Evolutionary conservation across 2,888 invertebrate genomes (phyloP), one percentile per base, ranked within the genome.

Genomic region (Itoplectis maculator): DNA sequence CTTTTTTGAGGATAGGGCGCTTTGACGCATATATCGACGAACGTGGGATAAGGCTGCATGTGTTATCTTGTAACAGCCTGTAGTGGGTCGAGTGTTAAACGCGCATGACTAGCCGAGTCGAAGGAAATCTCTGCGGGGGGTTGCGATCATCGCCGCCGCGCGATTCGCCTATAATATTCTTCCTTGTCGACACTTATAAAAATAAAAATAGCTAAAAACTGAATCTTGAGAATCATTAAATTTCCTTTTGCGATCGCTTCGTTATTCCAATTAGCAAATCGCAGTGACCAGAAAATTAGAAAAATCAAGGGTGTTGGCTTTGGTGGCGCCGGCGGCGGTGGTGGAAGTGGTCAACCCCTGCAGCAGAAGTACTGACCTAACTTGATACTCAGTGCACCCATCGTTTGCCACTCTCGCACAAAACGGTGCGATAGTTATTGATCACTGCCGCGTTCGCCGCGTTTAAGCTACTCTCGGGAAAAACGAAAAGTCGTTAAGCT

Each of bases 391-490:
- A 18, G 15, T 76, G 15, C 59, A 59, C 65, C 49, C 42, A 9
- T n/a, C 18, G 42, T 49, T 77, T 76, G 59, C 40, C 11, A 47
- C 68, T 15, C 51, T 40, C 45, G 47, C n/a, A 47, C 20, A 68
- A 80, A 75, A 79, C 82, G 74, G 86, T 82, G n/a, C n/a, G 86
- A 86, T 84, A 84, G 83, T 85, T 87, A 88, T 83, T 45, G 82
- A 83, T 79, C 78, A 51, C 63, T 35, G 69, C 20, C 63, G n/a
- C n/a, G 45, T 59, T 61, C 54, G 40, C 51, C 54, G 66, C 47
- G 37, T 70, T 69, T n/a, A 75, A 82, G 70, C 69, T 79, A n/a
- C 13, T 69, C 20, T 29, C 56, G 29, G 23, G 4, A 54, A 23
- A 66, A 70, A 23, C n/a, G 76, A 81, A 13, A 76, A 61, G 51